These are phyloP conservation scores for Parascotia fuliginaria DNA, from an alignment of 2,888 invertebrate genomes.

Conservation along the genomic window DNA sequence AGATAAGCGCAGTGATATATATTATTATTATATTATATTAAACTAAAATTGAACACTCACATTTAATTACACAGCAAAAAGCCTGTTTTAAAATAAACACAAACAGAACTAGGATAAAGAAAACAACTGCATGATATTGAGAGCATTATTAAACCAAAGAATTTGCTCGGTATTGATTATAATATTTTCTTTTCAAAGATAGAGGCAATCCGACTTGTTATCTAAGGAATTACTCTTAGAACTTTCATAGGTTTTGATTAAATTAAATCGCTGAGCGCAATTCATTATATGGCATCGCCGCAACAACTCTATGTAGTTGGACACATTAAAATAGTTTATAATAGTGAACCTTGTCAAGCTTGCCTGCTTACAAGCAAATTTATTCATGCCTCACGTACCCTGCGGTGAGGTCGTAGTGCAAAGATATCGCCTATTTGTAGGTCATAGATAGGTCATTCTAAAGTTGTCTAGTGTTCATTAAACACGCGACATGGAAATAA, in stretches of 20 bases:
- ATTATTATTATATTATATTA: not conserved
- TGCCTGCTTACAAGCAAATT: conserved; percentile 11
- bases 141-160: not conserved
- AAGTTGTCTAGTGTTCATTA: not conserved
- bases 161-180: not conserved
- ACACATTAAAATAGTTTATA: not conserved
- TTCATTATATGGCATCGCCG: too few relatives aligned
- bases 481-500: conserved; percentile 4
- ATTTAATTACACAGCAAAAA: not conserved
- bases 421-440: conserved; percentile 16
- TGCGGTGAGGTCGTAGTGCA: conserved; percentile 4
- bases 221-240: too few relatives aligned
- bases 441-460: conserved; percentile 16
- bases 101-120: too few relatives aligned
- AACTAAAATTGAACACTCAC: not conserved
- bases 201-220: too few relatives aligned
- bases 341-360: conserved; percentile 6
- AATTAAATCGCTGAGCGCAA: too few relatives aligned
- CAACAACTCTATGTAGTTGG: not conserved
- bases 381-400: conserved; percentile 26
- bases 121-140: too few relatives aligned
- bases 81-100: too few relatives aligned
- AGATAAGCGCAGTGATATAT: not conserved
- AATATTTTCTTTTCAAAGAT: too few relatives aligned
- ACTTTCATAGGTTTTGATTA: too few relatives aligned